Percentiles rank a stretch among this genome's conserved stretches.
phyloP scores from a whole-genome alignment of 64 coral and sea anemone genomes.

The Stichodactyla mertensii region DNA sequence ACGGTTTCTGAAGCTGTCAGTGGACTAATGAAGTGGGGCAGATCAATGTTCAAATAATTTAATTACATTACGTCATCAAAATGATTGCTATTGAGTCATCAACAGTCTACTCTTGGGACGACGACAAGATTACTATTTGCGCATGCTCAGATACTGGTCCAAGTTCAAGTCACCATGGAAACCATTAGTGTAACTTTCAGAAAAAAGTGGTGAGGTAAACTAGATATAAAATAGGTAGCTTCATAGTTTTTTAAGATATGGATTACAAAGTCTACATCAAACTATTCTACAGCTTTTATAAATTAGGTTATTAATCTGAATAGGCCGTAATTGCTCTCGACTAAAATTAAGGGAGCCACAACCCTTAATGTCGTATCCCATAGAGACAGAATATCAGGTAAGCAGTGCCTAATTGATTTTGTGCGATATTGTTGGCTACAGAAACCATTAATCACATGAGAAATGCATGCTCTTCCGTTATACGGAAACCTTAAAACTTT shows the following conservation, averaged over 20 bases:
- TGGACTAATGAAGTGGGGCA: conserved; percentile 2
- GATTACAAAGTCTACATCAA: background rate
- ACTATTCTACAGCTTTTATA: background rate
- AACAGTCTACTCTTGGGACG: too few relatives aligned
- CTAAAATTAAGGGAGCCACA: background rate
- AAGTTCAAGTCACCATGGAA: background rate
- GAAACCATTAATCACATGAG: background rate
- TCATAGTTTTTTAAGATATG: background rate
- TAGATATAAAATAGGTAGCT: background rate
- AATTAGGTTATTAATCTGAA: background rate
- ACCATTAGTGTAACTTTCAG: background rate
- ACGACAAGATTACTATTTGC: too few relatives aligned
- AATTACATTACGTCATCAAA: background rate
- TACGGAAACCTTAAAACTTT: background rate
- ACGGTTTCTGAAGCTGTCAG: background rate
- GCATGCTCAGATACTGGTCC: background rate
- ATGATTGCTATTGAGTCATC: too few relatives aligned
- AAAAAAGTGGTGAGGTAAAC: background rate
- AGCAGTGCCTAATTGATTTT: background rate
- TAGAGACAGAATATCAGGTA: background rate
- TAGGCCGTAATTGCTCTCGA: background rate
- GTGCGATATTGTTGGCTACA: background rate
- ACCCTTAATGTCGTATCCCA: background rate
- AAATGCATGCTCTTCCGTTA: background rate
- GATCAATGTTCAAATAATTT: background rate